A percentile compares a stretch with the other conserved stretches of the same genome.
Evolutionary conservation across 1,140 invertebrate species (phyloP).

Genomic region (Saccostrea cuccullata): DNA sequence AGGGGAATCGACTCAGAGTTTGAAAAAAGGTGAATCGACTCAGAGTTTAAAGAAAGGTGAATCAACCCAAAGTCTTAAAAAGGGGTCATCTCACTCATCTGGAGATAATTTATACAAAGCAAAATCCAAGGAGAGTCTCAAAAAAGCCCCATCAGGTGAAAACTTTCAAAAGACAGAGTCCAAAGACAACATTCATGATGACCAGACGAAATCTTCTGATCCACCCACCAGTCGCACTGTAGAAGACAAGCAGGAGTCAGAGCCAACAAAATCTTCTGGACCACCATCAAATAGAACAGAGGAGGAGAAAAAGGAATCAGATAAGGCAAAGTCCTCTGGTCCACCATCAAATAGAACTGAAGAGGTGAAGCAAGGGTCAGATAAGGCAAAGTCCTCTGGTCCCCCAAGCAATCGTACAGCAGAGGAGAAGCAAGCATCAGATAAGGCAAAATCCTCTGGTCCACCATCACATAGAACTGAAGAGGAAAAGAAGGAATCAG

Average conservation of each 20-base stretch:
- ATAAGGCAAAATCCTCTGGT: conserved; percentile 10
- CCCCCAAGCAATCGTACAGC: no score
- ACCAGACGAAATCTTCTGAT: conserved; percentile 4
- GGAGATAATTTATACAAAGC: conserved; percentile 39
- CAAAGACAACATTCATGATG: conserved; percentile 11
- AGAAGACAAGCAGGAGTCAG: neutral
- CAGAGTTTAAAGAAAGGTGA: conserved; percentile 6
- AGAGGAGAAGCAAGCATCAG: neutral
- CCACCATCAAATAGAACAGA: neutral
- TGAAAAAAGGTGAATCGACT: conserved; percentile 31
- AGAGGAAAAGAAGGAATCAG: neutral
- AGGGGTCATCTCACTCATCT: neutral
- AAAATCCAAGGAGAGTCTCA: conserved; percentile 12
- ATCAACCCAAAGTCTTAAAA: conserved; percentile 43
- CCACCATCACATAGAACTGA: no score
- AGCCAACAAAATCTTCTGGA: neutral
- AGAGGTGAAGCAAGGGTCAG: neutral
- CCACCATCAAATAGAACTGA: no score
- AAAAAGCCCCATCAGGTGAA: conserved; percentile 18
- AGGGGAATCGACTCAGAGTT: neutral
- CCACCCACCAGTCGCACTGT: no score
- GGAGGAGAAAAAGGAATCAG: no score
- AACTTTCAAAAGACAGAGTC: conserved; percentile 33
- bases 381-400: conserved; percentile 5
- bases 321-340: neutral